Conservation (phyloP, 2,113 vertebrate genomes). For the Cephalophus harveyi region DNA sequence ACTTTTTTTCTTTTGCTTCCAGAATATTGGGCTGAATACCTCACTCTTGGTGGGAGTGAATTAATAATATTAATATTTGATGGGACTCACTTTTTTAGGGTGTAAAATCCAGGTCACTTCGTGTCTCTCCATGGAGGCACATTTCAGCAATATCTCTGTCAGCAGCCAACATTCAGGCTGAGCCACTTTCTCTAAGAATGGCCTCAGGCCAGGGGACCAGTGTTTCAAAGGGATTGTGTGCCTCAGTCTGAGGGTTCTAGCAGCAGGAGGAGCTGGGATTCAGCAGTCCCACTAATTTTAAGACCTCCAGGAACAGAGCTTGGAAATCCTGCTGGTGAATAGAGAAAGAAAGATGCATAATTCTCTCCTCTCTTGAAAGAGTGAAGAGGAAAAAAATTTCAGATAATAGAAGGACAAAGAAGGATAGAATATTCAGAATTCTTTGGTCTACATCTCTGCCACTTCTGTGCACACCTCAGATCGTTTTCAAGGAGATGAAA, state of each 20-base stretch:
- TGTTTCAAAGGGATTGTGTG: neutral
- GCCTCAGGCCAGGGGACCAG: neutral
- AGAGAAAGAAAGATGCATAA: neutral
- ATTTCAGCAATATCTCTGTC: neutral
- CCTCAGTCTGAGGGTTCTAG: neutral
- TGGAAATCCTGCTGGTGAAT: neutral
- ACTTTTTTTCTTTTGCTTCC: neutral
- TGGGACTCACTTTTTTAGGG: neutral
- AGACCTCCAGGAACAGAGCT: neutral
- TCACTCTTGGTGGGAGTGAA: neutral
- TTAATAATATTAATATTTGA: neutral
- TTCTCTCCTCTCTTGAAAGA: neutral
- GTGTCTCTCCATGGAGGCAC: neutral
- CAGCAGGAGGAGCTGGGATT: neutral
- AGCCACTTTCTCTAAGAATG: neutral
- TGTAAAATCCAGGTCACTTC: neutral
- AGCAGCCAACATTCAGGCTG: neutral
- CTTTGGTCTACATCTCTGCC: neutral
- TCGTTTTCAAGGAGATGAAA: neutral
- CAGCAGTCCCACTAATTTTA: neutral
- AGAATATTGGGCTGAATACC: neutral
- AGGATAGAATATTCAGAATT: neutral
- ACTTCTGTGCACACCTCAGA: neutral
- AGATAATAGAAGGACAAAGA: neutral
- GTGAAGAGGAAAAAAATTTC: neutral